Percentiles rank a stretch among this genome's conserved stretches.
Conservation (phyloP, 2,888 invertebrate genomes). For the Drosophila pseudotalamancana region DNA sequence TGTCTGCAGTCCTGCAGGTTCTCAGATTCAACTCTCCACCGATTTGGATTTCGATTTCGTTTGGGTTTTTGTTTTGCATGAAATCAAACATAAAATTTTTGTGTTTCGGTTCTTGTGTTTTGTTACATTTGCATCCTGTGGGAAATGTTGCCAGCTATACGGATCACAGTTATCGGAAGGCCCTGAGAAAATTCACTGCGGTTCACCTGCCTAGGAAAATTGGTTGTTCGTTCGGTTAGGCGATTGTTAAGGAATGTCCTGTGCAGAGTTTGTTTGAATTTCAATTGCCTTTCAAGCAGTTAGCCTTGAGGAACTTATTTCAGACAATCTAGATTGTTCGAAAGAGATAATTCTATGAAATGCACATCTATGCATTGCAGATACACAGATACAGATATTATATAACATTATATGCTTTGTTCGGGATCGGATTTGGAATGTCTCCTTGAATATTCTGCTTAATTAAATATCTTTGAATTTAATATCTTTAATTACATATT, state of each 20-base stretch:
- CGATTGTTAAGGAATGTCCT: neutral
- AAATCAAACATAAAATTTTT: conserved; percentile 46
- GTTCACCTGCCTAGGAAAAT: conserved; percentile 28
- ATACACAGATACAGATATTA: too few species aligned
- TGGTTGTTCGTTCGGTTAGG: neutral
- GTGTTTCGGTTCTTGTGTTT: conserved; percentile 35
- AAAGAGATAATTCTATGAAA: too few species aligned
- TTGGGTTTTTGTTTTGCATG: conserved; percentile 53
- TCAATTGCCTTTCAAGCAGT: too few species aligned
- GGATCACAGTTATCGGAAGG: neutral
- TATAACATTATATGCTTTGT: too few species aligned
- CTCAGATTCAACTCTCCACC: conserved; percentile 24
- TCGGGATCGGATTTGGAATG: too few species aligned
- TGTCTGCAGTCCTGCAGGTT: conserved; percentile 20
- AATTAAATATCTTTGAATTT: neutral
- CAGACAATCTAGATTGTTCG: too few species aligned
- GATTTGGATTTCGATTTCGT: conserved; percentile 25
- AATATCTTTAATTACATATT: neutral
- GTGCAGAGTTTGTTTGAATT: too few species aligned
- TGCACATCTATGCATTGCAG: too few species aligned
- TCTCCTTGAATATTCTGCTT: too few species aligned
- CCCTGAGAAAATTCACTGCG: conserved; percentile 27
- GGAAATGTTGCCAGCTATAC: conserved; percentile 22
- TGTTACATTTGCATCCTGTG: conserved; percentile 63
- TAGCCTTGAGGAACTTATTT: too few species aligned